Conservation (phyloP, 1,140 invertebrate species). For the Leptinotarsa undecemlineata region DNA sequence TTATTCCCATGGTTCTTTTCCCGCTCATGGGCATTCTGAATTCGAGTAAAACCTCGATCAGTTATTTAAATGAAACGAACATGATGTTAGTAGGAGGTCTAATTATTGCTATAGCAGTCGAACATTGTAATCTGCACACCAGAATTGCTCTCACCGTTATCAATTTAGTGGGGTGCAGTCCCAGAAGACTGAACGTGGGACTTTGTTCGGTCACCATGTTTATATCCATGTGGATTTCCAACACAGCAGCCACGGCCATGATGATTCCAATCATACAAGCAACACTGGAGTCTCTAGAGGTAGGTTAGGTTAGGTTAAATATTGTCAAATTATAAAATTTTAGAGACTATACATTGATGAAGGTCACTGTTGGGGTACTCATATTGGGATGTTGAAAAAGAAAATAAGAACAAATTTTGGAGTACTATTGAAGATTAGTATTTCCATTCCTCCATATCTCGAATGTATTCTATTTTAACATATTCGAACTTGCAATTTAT, state of each 20-base stretch:
- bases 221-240: slow-evolving; percentile 84
- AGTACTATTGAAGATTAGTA: no score
- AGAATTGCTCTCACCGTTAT: slow-evolving; percentile 81
- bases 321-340: no score
- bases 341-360: no score
- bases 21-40: slow-evolving; percentile 73
- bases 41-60: slow-evolving; percentile 65
- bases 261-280: slow-evolving; percentile 76
- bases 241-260: slow-evolving; percentile 82
- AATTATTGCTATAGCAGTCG: slow-evolving; percentile 82
- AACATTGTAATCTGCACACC: slow-evolving; percentile 82
- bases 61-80: slow-evolving; percentile 84
- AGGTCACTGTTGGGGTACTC: no score
- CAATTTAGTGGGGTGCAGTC: slow-evolving; percentile 74
- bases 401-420: no score
- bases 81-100: slow-evolving; percentile 84
- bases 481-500: no score
- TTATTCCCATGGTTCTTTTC: slow-evolving; percentile 81
- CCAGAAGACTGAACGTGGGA: slow-evolving; percentile 72
- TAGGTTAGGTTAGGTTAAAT: slow-evolving; percentile 36
- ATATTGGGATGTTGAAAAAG: no score
- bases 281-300: slow-evolving; percentile 70
- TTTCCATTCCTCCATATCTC: no score
- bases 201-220: slow-evolving; percentile 78
- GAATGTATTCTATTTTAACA: no score